Evolutionary conservation across 2,797 vertebrate genomes (phyloP).

Genomic region (Myotis daubentonii): DNA sequence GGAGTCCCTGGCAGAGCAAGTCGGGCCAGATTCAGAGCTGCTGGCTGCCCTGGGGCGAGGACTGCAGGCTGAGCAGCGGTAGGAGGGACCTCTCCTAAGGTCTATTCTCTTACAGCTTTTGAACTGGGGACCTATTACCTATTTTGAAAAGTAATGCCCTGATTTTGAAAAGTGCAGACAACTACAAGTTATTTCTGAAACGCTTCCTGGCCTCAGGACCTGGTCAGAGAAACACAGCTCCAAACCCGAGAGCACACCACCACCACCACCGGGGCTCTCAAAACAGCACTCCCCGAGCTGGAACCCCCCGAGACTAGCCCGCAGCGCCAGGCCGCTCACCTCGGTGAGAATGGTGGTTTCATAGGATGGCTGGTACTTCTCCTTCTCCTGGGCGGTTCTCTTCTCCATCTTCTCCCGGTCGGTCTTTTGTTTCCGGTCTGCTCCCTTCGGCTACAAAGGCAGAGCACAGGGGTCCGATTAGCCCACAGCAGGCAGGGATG

Average conservation of each 20-base stretch:
- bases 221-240: not conserved
- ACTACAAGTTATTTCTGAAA: not conserved
- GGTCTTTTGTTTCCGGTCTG: slow-evolving; percentile 97
- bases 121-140: not conserved
- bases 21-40: accelerated
- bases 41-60: not conserved
- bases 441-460: slow-evolving; percentile 93
- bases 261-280: accelerated
- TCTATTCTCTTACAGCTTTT: not conserved
- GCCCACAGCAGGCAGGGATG: not conserved
- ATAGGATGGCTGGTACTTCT: slow-evolving; percentile 94
- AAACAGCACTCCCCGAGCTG: not conserved
- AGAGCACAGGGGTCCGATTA: slow-evolving; percentile 78
- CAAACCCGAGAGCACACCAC: not conserved
- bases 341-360: slow-evolving; percentile 94
- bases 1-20: not conserved
- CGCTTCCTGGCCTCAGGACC: accelerated
- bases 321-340: slow-evolving; percentile 81
- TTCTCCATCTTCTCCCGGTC: slow-evolving; percentile 97
- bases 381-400: slow-evolving; percentile 92
- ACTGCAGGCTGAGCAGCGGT: accelerated
- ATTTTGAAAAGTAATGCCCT: not conserved
- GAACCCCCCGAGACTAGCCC: not conserved
- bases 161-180: not conserved
- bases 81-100: not conserved